Conservation (phyloP, 1,140 invertebrate species). For the Heliconius eleuchia region DNA sequence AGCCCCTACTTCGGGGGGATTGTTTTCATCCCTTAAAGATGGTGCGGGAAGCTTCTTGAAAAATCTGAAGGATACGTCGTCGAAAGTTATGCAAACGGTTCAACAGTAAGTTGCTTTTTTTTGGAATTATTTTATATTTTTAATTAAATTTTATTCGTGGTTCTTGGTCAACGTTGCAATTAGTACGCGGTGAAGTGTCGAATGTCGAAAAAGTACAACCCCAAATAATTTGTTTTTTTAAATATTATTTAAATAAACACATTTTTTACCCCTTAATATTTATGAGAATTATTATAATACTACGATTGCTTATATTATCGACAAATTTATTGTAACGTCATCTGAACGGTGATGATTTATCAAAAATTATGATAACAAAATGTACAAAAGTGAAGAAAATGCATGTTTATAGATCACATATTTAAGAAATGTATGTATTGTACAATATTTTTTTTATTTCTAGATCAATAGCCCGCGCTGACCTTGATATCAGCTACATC, state of each 20-base stretch:
- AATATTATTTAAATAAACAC: too few relatives aligned
- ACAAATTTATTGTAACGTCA: too few relatives aligned
- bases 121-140: neutral
- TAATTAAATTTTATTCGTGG: neutral
- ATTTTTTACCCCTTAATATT: neutral
- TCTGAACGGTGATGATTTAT: too few relatives aligned
- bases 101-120: conserved; percentile 88
- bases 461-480: conserved; percentile 92
- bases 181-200: neutral
- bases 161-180: neutral
- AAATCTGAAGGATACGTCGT: conserved; percentile 97
- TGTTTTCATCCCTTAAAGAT: conserved; percentile 91
- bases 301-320: too few relatives aligned
- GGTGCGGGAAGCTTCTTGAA: conserved; percentile 94
- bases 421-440: neutral
- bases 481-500: conserved; percentile 94
- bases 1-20: conserved; percentile 77
- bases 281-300: neutral
- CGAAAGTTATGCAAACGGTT: conserved; percentile 97
- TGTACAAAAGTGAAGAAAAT: too few relatives aligned
- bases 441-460: conserved; percentile 52
- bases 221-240: neutral
- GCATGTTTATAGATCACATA: too few relatives aligned
- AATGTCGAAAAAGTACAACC: neutral
- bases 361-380: too few relatives aligned